These are phyloP conservation scores for Nixonia krombeini DNA, from an alignment of 1,140 invertebrate species.

Conservation along the genomic window DNA sequence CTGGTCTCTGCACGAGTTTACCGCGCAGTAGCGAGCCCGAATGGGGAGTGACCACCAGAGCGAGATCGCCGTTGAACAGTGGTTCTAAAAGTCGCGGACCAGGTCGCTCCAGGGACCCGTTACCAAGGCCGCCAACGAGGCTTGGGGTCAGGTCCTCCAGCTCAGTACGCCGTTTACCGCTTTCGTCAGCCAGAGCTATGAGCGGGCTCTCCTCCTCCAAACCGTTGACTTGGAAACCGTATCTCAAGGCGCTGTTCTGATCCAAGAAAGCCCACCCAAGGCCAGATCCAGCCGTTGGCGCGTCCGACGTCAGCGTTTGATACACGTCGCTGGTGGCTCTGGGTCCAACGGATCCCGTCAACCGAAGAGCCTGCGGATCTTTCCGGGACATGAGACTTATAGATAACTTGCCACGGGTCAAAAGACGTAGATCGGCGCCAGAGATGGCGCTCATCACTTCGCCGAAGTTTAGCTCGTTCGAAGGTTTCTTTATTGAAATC, in stretches of 20 bases:
- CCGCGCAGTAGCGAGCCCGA: constrained; percentile 75
- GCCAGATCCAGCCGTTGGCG: constrained; percentile 73
- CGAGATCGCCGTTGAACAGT: constrained; percentile 83
- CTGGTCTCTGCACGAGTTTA: constrained; percentile 76
- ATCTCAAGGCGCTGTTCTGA: constrained; percentile 78
- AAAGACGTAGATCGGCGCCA: constrained; percentile 77
- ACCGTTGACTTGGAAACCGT: constrained; percentile 78
- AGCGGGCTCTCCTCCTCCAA: constrained; percentile 74
- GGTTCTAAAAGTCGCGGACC: constrained; percentile 82
- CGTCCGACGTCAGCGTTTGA: constrained; percentile 75
- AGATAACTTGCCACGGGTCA: constrained; percentile 80
- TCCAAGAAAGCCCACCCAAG: constrained; percentile 86
- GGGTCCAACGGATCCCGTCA: constrained; percentile 79
- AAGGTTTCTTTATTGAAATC: constrained; percentile 77
- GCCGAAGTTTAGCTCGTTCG: constrained; percentile 80
- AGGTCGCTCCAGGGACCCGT: constrained; percentile 78
- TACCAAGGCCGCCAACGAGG: constrained; percentile 76
- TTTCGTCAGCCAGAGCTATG: constrained; percentile 77
- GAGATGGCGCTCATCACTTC: constrained; percentile 82
- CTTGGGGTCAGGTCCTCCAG: constrained; percentile 79
- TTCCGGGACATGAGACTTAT: constrained; percentile 78
- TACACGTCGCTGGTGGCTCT: constrained; percentile 86
- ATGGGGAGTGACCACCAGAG: constrained; percentile 79
- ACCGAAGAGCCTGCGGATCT: constrained; percentile 74
- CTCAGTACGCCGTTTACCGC: constrained; percentile 77